Evolutionary conservation across 2,888 invertebrate species (phyloP).

Genomic region (Dynastes hyllus): DNA sequence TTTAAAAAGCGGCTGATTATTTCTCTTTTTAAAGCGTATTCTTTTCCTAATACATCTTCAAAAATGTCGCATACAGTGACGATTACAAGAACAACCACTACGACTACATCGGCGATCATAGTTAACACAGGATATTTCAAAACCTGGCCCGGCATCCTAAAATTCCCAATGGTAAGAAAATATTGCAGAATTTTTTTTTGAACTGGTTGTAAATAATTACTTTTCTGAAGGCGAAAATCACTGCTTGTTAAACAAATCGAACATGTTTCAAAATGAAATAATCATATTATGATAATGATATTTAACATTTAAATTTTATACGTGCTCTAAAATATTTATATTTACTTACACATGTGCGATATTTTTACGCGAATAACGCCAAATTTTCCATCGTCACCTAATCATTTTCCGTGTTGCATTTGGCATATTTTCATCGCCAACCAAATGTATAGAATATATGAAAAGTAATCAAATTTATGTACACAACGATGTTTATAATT

Average conservation of each 20-base stretch:
- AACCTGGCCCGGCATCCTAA: conserved; percentile 85
- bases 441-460: not conserved
- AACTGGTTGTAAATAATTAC: conserved; percentile 45
- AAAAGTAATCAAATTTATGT: not conserved
- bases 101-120: conserved; percentile 83
- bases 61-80: conserved; percentile 93
- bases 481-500: not conserved
- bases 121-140: conserved; percentile 88
- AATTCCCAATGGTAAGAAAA: conserved; percentile 84
- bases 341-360: not conserved
- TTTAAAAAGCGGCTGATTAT: too few species aligned
- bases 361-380: not conserved
- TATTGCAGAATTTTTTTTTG: conserved; percentile 37
- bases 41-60: not conserved
- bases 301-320: conserved; percentile 3
- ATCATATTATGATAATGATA: not conserved
- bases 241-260: conserved; percentile 2
- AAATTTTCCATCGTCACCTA: not conserved
- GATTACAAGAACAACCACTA: conserved; percentile 86
- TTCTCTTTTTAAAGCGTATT: not conserved
- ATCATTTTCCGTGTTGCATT: conserved; percentile 15
- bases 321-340: not conserved
- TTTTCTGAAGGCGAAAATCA: conserved; percentile 5
- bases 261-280: not conserved
- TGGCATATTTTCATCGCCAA: not conserved